These are phyloP conservation scores for Takifugu rubripes DNA, from an alignment of 2,797 vertebrate species.

Conservation along the genomic window DNA sequence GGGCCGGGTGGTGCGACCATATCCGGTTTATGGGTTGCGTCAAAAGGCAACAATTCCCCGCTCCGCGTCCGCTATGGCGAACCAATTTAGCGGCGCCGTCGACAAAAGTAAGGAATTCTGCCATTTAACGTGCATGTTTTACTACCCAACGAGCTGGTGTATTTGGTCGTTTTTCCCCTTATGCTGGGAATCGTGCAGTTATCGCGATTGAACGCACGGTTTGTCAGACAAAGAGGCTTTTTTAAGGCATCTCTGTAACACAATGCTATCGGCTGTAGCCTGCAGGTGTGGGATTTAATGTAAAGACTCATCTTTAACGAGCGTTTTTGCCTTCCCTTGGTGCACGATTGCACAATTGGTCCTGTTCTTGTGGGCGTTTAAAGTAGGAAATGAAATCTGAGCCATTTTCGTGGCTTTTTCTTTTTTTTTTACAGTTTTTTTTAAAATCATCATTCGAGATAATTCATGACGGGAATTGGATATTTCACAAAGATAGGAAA, in stretches of 20 bases:
- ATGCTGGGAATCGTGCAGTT: background rate
- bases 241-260: too few species aligned
- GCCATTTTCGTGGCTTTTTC: background rate
- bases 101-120: conserved; percentile 30
- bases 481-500: background rate
- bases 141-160: background rate
- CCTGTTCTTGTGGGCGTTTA: conserved; percentile 3
- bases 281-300: background rate
- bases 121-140: background rate
- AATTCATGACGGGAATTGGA: background rate
- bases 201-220: too few species aligned
- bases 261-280: background rate
- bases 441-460: background rate
- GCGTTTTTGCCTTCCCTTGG: conserved; percentile 1
- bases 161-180: background rate
- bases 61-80: conserved; percentile 31
- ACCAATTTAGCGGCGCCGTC: background rate
- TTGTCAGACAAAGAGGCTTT: too few species aligned
- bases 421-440: background rate
- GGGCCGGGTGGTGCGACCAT: conserved; percentile 54
- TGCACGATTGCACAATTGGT: conserved; percentile 25
- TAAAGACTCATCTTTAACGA: background rate
- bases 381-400: conserved; percentile 2
- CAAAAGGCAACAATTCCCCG: conserved; percentile 11
- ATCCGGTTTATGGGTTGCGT: conserved; percentile 58